These are phyloP conservation scores for Belonocnema kinseyi DNA, from an alignment of 1,140 invertebrate genomes.

Conservation along the genomic window DNA sequence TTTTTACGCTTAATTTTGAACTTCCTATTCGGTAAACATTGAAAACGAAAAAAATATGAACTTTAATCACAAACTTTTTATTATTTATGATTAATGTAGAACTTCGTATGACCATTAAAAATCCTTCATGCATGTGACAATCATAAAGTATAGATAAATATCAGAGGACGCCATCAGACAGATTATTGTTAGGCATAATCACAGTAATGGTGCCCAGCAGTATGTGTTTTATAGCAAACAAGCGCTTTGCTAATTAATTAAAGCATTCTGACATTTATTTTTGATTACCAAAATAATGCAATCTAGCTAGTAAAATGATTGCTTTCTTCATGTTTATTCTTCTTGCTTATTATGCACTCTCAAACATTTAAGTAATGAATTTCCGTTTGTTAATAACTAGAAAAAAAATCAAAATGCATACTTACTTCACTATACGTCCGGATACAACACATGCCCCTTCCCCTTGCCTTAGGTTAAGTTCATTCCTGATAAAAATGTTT, in stretches of 20 bases:
- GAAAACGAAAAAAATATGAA: too few relatives aligned
- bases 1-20: too few relatives aligned
- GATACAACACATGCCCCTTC: too few relatives aligned
- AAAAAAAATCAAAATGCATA: not conserved
- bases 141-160: not conserved
- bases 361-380: not conserved
- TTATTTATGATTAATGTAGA: conserved; percentile 10
- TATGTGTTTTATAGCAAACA: conserved; percentile 26
- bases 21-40: too few relatives aligned
- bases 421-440: too few relatives aligned
- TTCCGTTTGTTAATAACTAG: not conserved
- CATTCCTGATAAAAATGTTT: too few relatives aligned
- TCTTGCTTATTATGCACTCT: not conserved
- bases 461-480: too few relatives aligned
- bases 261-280: conserved; percentile 11
- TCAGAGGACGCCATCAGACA: conserved; percentile 13
- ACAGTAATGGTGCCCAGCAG: not conserved
- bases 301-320: not conserved
- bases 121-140: too few relatives aligned
- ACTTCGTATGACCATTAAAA: not conserved
- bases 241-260: conserved; percentile 13
- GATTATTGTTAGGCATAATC: conserved; percentile 25
- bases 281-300: not conserved
- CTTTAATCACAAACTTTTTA: not conserved
- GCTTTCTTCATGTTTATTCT: not conserved